Evolutionary conservation across 2,888 invertebrate genomes (phyloP).

Genomic region (Ptilodon capucinus): DNA sequence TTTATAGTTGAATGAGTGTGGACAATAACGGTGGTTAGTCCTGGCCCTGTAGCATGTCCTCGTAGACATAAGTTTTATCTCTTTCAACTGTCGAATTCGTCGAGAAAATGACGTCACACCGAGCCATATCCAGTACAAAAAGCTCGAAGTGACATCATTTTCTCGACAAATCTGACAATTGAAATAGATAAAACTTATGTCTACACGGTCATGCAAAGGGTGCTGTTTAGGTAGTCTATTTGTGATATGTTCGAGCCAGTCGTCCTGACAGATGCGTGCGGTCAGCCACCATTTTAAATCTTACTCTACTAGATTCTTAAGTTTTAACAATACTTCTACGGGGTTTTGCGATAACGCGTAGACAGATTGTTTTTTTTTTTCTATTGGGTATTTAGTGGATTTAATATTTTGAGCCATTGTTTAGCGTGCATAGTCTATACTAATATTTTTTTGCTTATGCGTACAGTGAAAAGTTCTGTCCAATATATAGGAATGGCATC

Average conservation of each 20-base stretch:
- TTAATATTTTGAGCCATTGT: conserved; percentile 75
- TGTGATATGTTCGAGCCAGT: conserved; percentile 64
- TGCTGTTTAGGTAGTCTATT: conserved; percentile 47
- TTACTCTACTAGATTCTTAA: conserved; percentile 69
- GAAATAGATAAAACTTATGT: too few species aligned
- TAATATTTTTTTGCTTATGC: conserved; percentile 79
- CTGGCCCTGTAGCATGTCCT: too few species aligned
- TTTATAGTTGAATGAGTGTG: conserved; percentile 69
- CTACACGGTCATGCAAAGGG: too few species aligned
- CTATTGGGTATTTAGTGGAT: conserved; percentile 76
- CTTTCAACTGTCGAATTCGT: too few species aligned
- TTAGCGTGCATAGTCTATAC: conserved; percentile 72
- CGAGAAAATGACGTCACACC: too few species aligned
- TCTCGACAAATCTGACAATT: too few species aligned
- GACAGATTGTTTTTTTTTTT: conserved; percentile 56
- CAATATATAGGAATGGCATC: conserved; percentile 77
- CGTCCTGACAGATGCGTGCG: conserved; percentile 32
- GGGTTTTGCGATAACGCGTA: conserved; percentile 60
- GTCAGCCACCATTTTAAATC: conserved; percentile 61
- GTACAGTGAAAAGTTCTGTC: conserved; percentile 65
- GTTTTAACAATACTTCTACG: conserved; percentile 70
- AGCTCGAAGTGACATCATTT: too few species aligned
- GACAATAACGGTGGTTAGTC: conserved; percentile 76
- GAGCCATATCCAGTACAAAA: too few species aligned
- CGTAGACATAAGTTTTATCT: too few species aligned